Base-by-base conservation (phyloP, 2,113 vertebrate genomes). In the Smithornis capensis region DNA sequence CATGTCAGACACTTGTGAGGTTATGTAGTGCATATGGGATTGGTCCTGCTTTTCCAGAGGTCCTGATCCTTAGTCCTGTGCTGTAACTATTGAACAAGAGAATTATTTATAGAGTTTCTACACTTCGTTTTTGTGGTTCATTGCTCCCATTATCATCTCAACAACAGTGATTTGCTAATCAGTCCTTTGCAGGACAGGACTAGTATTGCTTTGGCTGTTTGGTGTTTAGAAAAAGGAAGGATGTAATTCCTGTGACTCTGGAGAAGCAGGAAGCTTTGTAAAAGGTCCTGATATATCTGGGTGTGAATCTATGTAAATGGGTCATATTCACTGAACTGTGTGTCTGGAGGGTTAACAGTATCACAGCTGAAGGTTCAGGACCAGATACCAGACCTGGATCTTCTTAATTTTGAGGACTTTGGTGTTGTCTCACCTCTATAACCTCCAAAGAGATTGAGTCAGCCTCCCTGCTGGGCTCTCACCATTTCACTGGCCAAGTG, bases 111-210 rank as follows among this genome's bases (percentile, higher is more conserved):
- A 67, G 67, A 62, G 47, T 69, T 91, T 87, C 80, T 84, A 25
- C 65, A 22, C 60, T 78, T n/a, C 9, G 9, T 7, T 92, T 89
- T 64, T 63, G 82, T 81, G 59, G 63, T 70, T 92, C 55, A 9
- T 81, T 81, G 55, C 35, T 95, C 35, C 38, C 68, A 60, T 75
- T 59, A 44, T 69, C 73, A 77, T 56, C 81, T 86, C 49, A 86
- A 62, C 63, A 69, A 64, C 79, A 75, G 76, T 10, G 55, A 52
- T 93, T 93, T 83, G 52, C 56, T 92, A 60, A 83, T 77, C 80
- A 86, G 40, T 53, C 44, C 31, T 83, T 81, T 22, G 28, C 19
- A 81, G 76, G 71, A 71, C 31, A 90, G 42, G 28, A 44, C 38
- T 59, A 40, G 24, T 56, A 65, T 64, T 92, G 69, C 80, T 87